Base-by-base conservation (phyloP, 2,113 vertebrate species). In the Carettochelys insculpta region DNA sequence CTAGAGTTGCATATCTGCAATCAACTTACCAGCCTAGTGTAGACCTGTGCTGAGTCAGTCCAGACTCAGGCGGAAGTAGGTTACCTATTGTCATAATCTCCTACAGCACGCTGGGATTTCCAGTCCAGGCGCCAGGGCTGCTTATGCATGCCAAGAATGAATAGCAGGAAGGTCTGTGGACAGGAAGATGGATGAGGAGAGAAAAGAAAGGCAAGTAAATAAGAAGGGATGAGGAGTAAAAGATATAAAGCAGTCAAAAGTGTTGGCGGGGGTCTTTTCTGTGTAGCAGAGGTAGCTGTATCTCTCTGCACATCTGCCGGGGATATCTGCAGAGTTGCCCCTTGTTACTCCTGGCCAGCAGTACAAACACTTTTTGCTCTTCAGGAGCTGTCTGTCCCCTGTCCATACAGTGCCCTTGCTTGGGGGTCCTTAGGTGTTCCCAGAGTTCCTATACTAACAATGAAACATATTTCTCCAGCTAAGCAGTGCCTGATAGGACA, bases 321-420 rank as follows among this genome's bases (percentile, higher is more conserved):
- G 56, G 68, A 52, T 47, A 56, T 76, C 85, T 3, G 0, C 34
- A 22, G 45, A 68, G 13, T 14, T 19, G 41, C 83, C 78, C 83
- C 51, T 0, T 3, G 0, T 7, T 65, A 22, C 38, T 65, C 34
- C 34, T 65, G 34, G 22, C 3, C 34, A 22, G 48, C 0, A 1
- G 51, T 79, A 68, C 53, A 83, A 86, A 85, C 65, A 58, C n/a
- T n/a, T 45, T 45, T 85, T 27, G 7, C 29, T 87, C 82, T 90
- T 77, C 41, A 77, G 68, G 38, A 65, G 1, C 20, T 47, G 58
- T 43, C 52, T 78, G 19, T n/a, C 61, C 19, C n/a, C 34, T 43
- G 38, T 73, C 41, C 43, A 20, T 38, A 43, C 11, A 25, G 38
- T 45, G 38, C 71, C 24, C 71, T 75, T 38, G 5, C 12, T 8